Evolutionary conservation across 2,888 invertebrate genomes (phyloP), one percentile per base, ranked within the genome.

Genomic region (Meganola albula): DNA sequence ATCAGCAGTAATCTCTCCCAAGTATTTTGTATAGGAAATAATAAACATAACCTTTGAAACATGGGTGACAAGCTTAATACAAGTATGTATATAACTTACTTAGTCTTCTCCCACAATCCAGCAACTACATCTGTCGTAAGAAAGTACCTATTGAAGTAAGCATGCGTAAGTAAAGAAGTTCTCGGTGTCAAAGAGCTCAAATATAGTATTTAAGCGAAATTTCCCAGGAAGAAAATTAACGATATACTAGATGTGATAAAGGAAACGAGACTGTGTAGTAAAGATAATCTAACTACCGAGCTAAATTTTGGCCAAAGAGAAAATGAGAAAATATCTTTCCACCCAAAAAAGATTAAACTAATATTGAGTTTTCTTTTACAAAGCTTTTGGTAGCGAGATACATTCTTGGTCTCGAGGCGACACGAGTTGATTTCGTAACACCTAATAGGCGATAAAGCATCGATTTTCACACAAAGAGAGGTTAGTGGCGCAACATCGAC

Each of bases 401-500:
- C 53, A 53, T 45, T 49, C 48, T 51, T 42, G 44, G 41, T 50
- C 44, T n/a, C n/a, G n/a, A n/a, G n/a, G 40, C 49, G 44, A 52
- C 56, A 59, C 52, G 52, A 59, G 55, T 60, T 59, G 61, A 68
- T 70, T 71, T 59, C 58, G 58, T 59, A 63, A 63, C 58, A 60
- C 55, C 58, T 68, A 67, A 68, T 65, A 67, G 60, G 55, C 64
- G 63, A 68, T 69, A 67, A 61, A 65, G 47, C 59, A 72, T 75
- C 63, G 70, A 73, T 74, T 77, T 74, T 66, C 63, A 48, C 63
- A 71, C 68, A 74, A 70, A 67, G 61, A 53, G 56, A 59, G 60
- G 58, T 59, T 65, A 66, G 64, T 63, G 50, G 61, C 64, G 63
- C 65, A 61, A 66, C 60, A 63, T 48, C 68, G 71, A 72, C 70